Evolutionary conservation across 1,140 invertebrate genomes (phyloP).

Genomic region (Homarus americanus): DNA sequence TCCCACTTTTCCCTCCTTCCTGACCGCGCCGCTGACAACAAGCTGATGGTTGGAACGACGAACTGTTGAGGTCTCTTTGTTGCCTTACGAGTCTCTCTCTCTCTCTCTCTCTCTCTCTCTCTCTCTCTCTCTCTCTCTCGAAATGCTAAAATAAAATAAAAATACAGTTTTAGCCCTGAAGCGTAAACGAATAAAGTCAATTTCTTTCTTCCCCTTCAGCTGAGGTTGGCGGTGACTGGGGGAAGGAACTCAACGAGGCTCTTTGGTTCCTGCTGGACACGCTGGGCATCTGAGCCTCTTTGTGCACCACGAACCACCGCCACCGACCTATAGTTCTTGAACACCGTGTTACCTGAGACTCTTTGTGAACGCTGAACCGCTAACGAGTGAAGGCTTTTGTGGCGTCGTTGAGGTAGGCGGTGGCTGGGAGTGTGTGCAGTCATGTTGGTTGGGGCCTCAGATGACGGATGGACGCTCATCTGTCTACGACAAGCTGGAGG

Average conservation of each 20-base stretch:
- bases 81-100: neutral
- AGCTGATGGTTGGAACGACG: neutral
- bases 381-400: slow-evolving; percentile 5
- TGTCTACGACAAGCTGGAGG: slow-evolving; percentile 4
- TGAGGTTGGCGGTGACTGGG: too few species aligned
- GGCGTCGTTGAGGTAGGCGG: neutral
- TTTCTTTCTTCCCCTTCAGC: too few species aligned
- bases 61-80: neutral
- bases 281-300: too few species aligned
- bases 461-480: slow-evolving; percentile 50
- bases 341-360: neutral
- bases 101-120: slow-evolving; percentile 37
- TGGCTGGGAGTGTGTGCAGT: neutral
- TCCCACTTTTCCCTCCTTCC: neutral
- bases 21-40: neutral
- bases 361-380: slow-evolving; percentile 5
- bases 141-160: too few species aligned
- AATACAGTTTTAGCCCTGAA: too few species aligned
- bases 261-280: too few species aligned
- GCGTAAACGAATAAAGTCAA: too few species aligned
- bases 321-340: too few species aligned
- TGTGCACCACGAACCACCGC: too few species aligned
- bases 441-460: slow-evolving; percentile 1
- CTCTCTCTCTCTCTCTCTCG: slow-evolving; percentile 40
- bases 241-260: too few species aligned